Evolutionary conservation across 1,140 invertebrate species (phyloP).

Genomic region (Apis florea): DNA sequence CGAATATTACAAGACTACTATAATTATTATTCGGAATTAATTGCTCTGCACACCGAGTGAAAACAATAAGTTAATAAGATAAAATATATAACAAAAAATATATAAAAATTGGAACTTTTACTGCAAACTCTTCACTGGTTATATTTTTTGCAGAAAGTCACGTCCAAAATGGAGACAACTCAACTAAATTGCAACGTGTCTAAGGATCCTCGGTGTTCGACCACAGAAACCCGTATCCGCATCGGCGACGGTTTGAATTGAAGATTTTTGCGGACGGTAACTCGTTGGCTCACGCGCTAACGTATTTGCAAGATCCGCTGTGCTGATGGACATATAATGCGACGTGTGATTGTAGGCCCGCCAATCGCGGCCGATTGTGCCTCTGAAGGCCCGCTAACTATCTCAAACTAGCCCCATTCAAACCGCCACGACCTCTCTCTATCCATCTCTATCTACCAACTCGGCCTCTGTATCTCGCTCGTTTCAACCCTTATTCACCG

Average conservation of each 20-base stretch:
- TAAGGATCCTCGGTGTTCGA: background rate
- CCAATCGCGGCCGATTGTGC: constrained; percentile 79
- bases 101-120: too few relatives aligned
- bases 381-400: constrained; percentile 80
- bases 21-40: too few relatives aligned
- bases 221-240: constrained; percentile 6
- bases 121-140: background rate
- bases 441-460: constrained; percentile 54
- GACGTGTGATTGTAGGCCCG: constrained; percentile 78
- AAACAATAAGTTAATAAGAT: too few relatives aligned
- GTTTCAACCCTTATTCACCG: constrained; percentile 32
- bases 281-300: constrained; percentile 65
- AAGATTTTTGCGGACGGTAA: constrained; percentile 51
- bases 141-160: background rate
- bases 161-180: background rate
- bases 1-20: too few relatives aligned
- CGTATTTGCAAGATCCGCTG: constrained; percentile 72
- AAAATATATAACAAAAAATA: too few relatives aligned
- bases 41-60: too few relatives aligned
- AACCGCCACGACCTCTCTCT: constrained; percentile 70
- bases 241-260: constrained; percentile 39
- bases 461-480: constrained; percentile 30
- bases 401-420: constrained; percentile 81
- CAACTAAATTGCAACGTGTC: background rate
- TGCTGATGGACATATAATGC: constrained; percentile 78